Percentiles rank a stretch among this genome's conserved stretches.
Conservation (phyloP, 2,797 vertebrate species). For the Myotis vivesi region DNA sequence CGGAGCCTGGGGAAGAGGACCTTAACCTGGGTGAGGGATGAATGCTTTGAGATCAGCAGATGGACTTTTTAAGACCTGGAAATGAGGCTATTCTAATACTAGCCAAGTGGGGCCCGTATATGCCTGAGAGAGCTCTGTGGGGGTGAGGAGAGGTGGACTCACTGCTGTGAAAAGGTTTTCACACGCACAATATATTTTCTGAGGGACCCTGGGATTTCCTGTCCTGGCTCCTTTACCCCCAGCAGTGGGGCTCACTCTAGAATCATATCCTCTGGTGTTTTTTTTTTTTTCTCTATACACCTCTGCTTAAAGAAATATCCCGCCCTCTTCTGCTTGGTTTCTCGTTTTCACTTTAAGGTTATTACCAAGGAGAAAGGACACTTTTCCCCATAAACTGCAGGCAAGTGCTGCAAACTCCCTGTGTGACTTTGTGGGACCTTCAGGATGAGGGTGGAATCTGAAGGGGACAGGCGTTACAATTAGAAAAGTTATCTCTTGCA, state of each 20-base stretch:
- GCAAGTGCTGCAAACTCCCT: neutral
- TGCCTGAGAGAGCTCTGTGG: neutral
- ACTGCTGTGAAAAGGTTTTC: neutral
- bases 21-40: neutral
- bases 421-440: conserved; percentile 8
- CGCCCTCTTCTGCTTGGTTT: neutral
- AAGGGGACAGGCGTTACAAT: conserved; percentile 42
- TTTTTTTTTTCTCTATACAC: neutral
- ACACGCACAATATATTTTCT: neutral
- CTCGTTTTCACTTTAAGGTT: neutral
- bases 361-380: neutral
- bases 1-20: neutral
- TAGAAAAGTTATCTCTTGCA: conserved; percentile 42
- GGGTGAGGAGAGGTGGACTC: neutral
- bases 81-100: neutral
- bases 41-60: neutral
- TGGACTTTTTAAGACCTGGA: neutral
- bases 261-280: neutral
- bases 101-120: neutral
- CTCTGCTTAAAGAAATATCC: neutral
- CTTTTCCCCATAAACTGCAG: neutral
- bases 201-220: neutral
- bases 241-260: neutral
- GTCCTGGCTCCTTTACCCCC: neutral
- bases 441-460: conserved; percentile 24